Conservation (phyloP, 2,888 invertebrate genomes). For the Cosmia trapezina region DNA sequence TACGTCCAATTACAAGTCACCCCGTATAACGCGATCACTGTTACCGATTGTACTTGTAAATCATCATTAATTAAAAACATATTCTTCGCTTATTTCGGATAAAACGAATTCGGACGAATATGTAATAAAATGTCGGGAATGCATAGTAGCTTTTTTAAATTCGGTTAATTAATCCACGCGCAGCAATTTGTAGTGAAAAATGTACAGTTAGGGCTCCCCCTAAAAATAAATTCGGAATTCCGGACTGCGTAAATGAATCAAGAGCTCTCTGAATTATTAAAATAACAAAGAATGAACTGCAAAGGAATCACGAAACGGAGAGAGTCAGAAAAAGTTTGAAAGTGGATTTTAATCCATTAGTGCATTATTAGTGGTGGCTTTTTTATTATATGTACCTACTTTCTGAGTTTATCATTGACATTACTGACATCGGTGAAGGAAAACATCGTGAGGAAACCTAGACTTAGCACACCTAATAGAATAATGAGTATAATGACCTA, state of each 20-base stretch:
- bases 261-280: constrained; percentile 4
- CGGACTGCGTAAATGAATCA: not conserved
- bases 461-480: too few species aligned
- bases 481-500: too few species aligned
- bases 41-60: not conserved
- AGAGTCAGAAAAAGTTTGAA: not conserved
- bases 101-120: not conserved
- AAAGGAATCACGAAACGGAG: not conserved
- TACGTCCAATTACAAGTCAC: too few species aligned
- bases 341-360: not conserved
- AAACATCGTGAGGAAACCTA: too few species aligned
- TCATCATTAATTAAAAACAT: too few species aligned
- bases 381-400: too few species aligned
- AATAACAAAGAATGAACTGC: constrained; percentile 3
- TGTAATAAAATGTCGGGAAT: not conserved
- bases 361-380: not conserved
- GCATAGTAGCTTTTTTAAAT: not conserved
- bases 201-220: not conserved
- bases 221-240: not conserved
- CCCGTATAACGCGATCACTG: not conserved
- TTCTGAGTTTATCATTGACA: too few species aligned
- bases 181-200: not conserved
- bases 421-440: too few species aligned
- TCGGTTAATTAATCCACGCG: not conserved
- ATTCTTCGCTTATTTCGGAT: not conserved